phyloP scores from a whole-genome alignment of 2,113 vertebrate genomes.

The Otus sunia region DNA sequence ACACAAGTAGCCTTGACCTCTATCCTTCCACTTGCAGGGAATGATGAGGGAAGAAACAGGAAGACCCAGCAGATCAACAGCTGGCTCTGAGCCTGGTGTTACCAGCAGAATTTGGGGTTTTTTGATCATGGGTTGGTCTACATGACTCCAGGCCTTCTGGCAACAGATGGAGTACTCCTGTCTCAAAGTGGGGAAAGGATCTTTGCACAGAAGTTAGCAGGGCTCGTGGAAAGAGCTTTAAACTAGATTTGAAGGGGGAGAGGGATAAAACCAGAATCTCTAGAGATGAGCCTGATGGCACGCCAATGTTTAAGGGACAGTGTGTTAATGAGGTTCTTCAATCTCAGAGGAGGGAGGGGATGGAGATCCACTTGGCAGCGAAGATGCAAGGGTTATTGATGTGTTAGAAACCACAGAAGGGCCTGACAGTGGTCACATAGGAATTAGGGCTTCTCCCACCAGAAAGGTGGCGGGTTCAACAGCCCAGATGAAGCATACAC shows the following conservation, averaged over 20 bases:
- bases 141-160: background rate
- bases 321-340: background rate
- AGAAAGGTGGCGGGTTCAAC: background rate
- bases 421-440: background rate
- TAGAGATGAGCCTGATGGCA: background rate
- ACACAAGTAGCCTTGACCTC: background rate
- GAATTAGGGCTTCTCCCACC: background rate
- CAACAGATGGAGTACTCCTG: background rate
- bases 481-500: background rate
- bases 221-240: background rate
- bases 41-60: background rate
- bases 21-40: background rate
- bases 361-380: background rate
- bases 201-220: background rate
- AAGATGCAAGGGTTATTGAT: background rate
- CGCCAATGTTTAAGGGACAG: rapidly evolving
- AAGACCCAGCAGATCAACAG: background rate
- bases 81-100: background rate
- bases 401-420: background rate
- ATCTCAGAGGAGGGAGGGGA: no score
- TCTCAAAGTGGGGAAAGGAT: background rate
- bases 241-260: background rate
- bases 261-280: background rate
- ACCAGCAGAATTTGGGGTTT: background rate
- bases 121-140: background rate